Conservation (phyloP, 2,888 invertebrate genomes). For the Aethes cnicana region DNA sequence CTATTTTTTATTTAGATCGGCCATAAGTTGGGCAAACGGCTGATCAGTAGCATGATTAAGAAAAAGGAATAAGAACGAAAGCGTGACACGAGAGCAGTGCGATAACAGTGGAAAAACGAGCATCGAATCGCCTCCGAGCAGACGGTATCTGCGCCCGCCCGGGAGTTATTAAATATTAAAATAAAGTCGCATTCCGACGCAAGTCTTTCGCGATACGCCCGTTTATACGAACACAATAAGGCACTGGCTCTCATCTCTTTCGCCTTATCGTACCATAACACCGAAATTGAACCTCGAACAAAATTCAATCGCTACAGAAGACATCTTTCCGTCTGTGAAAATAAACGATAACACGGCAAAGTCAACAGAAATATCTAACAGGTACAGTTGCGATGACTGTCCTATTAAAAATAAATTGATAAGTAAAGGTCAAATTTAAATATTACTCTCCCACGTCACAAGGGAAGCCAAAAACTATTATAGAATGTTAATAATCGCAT, state of each 20-base stretch:
- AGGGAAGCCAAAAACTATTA: conserved; percentile 29
- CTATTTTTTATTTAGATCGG: too few relatives aligned
- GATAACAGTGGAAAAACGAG: conserved; percentile 76
- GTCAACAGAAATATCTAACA: neutral
- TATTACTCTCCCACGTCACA: conserved; percentile 18
- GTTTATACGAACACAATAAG: conserved; percentile 79
- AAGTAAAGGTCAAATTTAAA: conserved; percentile 20
- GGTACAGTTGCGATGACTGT: neutral
- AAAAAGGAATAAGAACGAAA: conserved; percentile 71
- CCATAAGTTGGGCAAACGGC: too few relatives aligned
- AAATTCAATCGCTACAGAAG: conserved; percentile 45
- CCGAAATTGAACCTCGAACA: conserved; percentile 62
- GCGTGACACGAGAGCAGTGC: conserved; percentile 77
- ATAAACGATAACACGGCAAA: conserved; percentile 29
- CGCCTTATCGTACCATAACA: conserved; percentile 75
- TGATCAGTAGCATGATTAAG: conserved; percentile 71
- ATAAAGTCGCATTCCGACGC: conserved; percentile 80
- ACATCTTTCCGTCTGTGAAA: conserved; percentile 54
- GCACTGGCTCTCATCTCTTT: conserved; percentile 65
- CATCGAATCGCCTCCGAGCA: conserved; percentile 71
- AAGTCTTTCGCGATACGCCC: conserved; percentile 77
- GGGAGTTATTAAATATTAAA: conserved; percentile 82
- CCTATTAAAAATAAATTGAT: conserved; percentile 10
- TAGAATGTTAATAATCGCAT: conserved; percentile 59
- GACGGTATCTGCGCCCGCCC: conserved; percentile 73